These are phyloP conservation scores for Sus scrofa DNA, from an alignment of 2,113 vertebrate species.

Conservation along the genomic window DNA sequence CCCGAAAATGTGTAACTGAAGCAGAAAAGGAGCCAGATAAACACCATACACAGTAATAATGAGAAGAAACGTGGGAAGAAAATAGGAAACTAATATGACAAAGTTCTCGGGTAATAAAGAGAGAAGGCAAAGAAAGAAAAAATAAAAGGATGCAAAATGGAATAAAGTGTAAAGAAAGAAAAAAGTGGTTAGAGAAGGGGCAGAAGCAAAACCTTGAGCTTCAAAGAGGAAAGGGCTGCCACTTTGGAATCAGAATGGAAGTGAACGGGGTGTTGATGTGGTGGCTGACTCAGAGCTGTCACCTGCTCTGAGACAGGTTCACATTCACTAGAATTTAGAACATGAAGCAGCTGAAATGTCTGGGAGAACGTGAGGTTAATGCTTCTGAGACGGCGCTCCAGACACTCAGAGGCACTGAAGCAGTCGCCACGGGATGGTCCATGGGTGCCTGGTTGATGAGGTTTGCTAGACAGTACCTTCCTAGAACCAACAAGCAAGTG, in stretches of 20 bases:
- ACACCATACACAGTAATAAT: neutral
- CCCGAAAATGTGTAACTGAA: neutral
- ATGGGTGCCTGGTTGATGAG: neutral
- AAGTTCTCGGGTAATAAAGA: neutral
- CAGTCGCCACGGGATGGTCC: neutral
- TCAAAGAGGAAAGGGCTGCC: neutral
- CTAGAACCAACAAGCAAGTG: neutral
- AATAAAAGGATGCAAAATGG: neutral
- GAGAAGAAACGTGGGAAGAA: neutral
- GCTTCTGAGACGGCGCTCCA: neutral
- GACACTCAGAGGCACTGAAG: neutral
- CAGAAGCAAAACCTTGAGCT: neutral
- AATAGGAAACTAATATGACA: neutral
- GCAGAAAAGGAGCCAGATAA: neutral
- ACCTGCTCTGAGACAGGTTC: neutral
- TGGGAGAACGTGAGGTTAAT: neutral
- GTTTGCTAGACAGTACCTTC: neutral
- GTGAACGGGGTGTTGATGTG: neutral
- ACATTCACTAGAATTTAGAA: neutral
- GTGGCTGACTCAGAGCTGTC: neutral
- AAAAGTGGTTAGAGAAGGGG: neutral
- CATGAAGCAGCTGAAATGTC: constrained; percentile 10
- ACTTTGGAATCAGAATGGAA: constrained; percentile 8
- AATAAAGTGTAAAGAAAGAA: neutral
- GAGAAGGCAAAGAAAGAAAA: neutral